Conservation (phyloP, 1,140 invertebrate genomes). For the Kradibia gibbosae region DNA sequence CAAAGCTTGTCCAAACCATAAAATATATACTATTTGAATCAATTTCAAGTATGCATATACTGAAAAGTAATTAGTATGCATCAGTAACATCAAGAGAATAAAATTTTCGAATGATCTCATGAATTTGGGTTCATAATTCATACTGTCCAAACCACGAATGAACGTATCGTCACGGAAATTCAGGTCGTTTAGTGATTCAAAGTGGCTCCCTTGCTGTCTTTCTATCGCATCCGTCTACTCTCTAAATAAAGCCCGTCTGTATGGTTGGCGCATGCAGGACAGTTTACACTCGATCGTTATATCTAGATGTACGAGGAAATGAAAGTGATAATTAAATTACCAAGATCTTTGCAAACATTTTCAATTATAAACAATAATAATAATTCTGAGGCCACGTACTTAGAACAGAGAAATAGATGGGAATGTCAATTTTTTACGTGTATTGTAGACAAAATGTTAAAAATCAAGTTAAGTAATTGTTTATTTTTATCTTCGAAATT, state of each 20-base stretch:
- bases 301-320: neutral
- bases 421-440: no score
- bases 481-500: no score
- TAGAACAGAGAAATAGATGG: no score
- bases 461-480: no score
- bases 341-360: neutral
- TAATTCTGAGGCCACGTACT: no score
- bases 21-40: neutral
- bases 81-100: neutral
- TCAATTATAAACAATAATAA: no score
- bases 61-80: neutral
- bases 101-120: neutral
- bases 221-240: neutral
- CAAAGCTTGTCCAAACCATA: neutral
- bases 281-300: neutral
- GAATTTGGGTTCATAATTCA: conserved; percentile 36
- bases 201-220: neutral
- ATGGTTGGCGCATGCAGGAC: conserved; percentile 12
- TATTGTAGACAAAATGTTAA: no score
- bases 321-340: conserved; percentile 20
- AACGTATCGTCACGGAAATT: conserved; percentile 34
- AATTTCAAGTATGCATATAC: neutral
- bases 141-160: conserved; percentile 35
- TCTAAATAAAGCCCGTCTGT: neutral
- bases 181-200: conserved; percentile 28